Evolutionary conservation across 2,797 vertebrate species (phyloP).

Genomic region (Eleutherodactylus coqui): DNA sequence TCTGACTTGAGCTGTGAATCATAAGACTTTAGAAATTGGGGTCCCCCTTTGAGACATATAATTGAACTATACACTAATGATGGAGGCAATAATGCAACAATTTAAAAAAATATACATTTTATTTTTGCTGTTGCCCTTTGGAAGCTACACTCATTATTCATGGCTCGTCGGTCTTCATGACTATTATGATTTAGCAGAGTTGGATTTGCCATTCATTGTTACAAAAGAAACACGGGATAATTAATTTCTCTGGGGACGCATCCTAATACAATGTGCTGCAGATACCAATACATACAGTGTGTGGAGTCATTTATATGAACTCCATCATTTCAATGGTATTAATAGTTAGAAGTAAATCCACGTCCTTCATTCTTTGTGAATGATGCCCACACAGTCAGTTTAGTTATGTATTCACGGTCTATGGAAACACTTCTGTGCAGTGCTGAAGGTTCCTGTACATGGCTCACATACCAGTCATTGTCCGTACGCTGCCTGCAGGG

Average conservation of each 20-base stretch:
- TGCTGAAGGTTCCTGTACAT: slow-evolving; percentile 40
- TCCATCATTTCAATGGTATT: slow-evolving; percentile 30
- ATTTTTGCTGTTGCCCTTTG: not conserved
- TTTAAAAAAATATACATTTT: not conserved
- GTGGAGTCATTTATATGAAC: not conserved
- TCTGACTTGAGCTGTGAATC: too few relatives aligned
- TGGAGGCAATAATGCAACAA: not conserved
- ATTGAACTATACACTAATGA: too few relatives aligned
- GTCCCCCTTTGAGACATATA: too few relatives aligned
- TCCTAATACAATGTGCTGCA: not conserved
- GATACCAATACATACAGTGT: not conserved
- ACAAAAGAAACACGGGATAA: not conserved
- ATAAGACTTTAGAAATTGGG: too few relatives aligned
- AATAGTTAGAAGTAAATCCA: slow-evolving; percentile 29
- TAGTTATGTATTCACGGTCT: slow-evolving; percentile 38
- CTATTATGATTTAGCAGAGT: not conserved
- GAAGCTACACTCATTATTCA: not conserved
- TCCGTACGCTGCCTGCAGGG: slow-evolving; percentile 1
- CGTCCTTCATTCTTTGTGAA: slow-evolving; percentile 40
- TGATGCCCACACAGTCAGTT: slow-evolving; percentile 36
- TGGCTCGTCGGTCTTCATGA: not conserved
- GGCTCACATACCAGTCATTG: slow-evolving; percentile 55
- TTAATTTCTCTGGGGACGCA: not conserved
- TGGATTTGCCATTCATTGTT: not conserved
- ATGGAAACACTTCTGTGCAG: slow-evolving; percentile 48